Evolutionary conservation across 2,797 vertebrate genomes (phyloP).

Genomic region (Sparus aurata): DNA sequence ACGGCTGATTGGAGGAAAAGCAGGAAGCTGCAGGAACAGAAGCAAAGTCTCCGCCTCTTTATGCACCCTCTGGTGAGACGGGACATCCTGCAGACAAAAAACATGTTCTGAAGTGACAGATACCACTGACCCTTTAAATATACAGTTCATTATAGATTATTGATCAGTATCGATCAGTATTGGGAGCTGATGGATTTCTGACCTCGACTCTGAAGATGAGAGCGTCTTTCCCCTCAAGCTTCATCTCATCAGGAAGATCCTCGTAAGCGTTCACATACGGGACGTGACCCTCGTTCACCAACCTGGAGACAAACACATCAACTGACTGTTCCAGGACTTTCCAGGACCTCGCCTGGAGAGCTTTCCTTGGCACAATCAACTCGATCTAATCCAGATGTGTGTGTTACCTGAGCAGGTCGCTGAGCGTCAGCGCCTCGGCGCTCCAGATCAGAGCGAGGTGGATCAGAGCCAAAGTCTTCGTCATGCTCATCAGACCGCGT

Average conservation of each 20-base stretch:
- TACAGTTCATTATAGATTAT: no score
- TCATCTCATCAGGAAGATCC: slow-evolving; percentile 81
- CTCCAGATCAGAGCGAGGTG: slow-evolving; percentile 92
- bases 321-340: not conserved
- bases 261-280: slow-evolving; percentile 80
- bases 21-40: slow-evolving; percentile 86
- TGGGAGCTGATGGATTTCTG: not conserved
- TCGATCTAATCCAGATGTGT: not conserved
- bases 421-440: slow-evolving; percentile 89
- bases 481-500: slow-evolving; percentile 86
- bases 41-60: slow-evolving; percentile 81
- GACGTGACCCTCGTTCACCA: slow-evolving; percentile 76
- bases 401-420: slow-evolving; percentile 89
- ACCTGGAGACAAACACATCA: slow-evolving; percentile 60
- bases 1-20: slow-evolving; percentile 89
- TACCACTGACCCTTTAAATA: not conserved
- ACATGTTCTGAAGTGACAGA: no score
- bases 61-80: slow-evolving; percentile 84
- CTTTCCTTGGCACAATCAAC: no score
- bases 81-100: slow-evolving; percentile 84
- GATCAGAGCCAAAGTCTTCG: slow-evolving; percentile 90
- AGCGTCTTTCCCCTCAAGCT: slow-evolving; percentile 66
- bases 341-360: not conserved
- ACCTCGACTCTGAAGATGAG: slow-evolving; percentile 80
- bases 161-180: no score